Evolutionary conservation across 2,113 vertebrate genomes (phyloP).

Genomic region (Gobio gobio): DNA sequence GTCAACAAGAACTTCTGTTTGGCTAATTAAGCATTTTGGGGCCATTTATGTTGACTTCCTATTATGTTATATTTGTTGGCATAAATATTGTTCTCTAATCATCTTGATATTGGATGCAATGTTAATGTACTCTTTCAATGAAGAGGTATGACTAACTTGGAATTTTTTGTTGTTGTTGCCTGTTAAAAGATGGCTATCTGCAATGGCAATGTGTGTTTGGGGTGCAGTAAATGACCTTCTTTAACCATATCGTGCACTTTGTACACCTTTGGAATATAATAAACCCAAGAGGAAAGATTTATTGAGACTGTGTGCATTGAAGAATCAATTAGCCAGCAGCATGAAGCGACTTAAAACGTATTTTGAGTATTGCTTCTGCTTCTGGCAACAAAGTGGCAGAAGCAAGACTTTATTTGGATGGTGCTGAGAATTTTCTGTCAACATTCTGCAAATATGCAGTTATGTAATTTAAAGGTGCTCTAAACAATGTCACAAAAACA

Average conservation of each 20-base stretch:
- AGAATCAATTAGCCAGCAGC: no score
- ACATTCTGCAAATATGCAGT: no score
- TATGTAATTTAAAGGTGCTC: no score
- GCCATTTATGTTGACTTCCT: not conserved
- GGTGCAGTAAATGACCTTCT: not conserved
- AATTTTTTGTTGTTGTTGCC: not conserved
- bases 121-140: not conserved
- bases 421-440: no score
- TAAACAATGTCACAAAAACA: no score
- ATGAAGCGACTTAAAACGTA: no score
- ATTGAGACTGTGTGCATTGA: no score
- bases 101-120: not conserved
- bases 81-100: not conserved
- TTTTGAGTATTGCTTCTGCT: no score
- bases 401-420: no score
- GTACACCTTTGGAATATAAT: no score
- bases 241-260: not conserved
- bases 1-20: not conserved
- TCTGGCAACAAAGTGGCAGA: no score
- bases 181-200: not conserved
- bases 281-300: no score
- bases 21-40: not conserved
- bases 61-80: not conserved
- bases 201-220: not conserved
- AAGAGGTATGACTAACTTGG: not conserved